Evolutionary conservation across 2,888 invertebrate species (phyloP), one percentile per base, ranked within the genome.

Genomic region (Copidosoma aretas): DNA sequence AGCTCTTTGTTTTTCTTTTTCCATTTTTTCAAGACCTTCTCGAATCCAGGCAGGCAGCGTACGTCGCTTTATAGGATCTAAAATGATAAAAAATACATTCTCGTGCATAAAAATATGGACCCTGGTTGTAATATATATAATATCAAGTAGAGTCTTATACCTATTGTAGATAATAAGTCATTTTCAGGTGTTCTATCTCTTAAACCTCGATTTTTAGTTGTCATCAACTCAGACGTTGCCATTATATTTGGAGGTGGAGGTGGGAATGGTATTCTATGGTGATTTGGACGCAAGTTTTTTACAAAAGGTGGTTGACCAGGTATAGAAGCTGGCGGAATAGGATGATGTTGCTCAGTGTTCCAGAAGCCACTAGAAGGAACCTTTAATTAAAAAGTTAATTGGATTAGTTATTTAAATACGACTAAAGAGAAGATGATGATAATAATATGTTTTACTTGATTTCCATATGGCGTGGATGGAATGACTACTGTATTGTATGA

Each of bases 1-100:
- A 73, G 95, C 95, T 77, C 90, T 92, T 78, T 91, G 90, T 79
- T 97, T 96, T 77, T 97, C 96, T 25, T 93, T 88, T 83, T 98
- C 98, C 95, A 98, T 97, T 86, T 98, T 98, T 81, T 98, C 98
- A 75, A 98, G 85, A 43, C 97, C 97, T 87, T 95, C 97, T 82
- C 97, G 88, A 74, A 98, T 97, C 98, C 98, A 98, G 0, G 94
- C 95, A n/a, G 98, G 98, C 24, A 98, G 87, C 77, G 93, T 92
- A 79, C 95, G 91, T 49, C 96, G 87, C 84, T 94, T 94, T 21
- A 92, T 92, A 19, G 94, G 94, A 84, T 96, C 95, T 81, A 89
- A 85, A 53, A 39, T 49, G 10, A 54, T 21, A 24, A 39, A 56
- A 8, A 43, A 21, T 65, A 51, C 24, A 49, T n/a, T 49, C 4